A percentile compares a stretch with the other conserved stretches of the same genome.
Conservation (phyloP, 2,888 invertebrate genomes). For the Villa cingulata region DNA sequence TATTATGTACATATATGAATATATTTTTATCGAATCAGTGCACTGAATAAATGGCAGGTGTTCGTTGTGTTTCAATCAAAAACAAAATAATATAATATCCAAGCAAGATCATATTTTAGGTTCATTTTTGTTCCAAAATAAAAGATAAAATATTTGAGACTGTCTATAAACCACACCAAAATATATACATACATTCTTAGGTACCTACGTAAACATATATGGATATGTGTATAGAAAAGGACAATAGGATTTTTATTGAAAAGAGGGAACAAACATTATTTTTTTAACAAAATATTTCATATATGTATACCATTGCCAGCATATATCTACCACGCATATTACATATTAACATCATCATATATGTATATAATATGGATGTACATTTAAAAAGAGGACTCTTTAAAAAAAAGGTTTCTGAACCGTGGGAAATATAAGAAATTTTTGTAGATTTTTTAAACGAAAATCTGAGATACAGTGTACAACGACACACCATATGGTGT, state of each 20-base stretch:
- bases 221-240: conserved; percentile 3
- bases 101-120: no score
- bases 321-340: no score
- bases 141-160: no score
- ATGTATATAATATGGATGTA: neutral
- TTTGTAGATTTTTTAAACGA: neutral
- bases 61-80: no score
- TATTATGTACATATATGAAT: no score
- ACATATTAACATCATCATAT: neutral
- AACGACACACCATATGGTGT: conserved; percentile 4
- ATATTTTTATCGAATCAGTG: conserved; percentile 3
- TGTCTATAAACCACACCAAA: no score
- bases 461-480: conserved; percentile 1
- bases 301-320: no score
- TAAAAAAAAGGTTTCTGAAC: conserved; percentile 4
- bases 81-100: no score
- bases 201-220: neutral
- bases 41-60: conserved; percentile 8
- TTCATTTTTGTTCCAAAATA: no score
- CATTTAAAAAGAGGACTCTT: neutral
- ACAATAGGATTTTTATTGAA: neutral
- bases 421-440: conserved; percentile 6
- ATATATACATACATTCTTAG: no score
- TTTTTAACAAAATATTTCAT: no score
- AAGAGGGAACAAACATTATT: no score